Evolutionary conservation across 2,888 invertebrate genomes (phyloP).

Genomic region (Phrixothrix hirtus): DNA sequence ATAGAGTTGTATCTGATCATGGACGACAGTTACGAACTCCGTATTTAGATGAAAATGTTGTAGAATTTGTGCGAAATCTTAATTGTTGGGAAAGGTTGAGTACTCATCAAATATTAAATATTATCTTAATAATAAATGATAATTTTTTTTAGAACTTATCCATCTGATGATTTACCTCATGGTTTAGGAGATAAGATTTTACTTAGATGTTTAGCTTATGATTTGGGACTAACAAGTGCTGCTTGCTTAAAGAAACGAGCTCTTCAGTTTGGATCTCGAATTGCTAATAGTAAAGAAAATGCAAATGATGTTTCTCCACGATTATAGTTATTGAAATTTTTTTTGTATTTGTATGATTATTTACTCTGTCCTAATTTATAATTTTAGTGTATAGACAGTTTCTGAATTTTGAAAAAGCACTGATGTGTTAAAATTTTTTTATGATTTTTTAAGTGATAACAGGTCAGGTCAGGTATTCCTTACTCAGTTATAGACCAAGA

Average conservation of each 20-base stretch:
- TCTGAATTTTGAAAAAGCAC: too few relatives aligned
- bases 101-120: background rate
- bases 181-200: conserved; percentile 94
- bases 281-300: conserved; percentile 89
- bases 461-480: too few relatives aligned
- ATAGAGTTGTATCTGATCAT: conserved; percentile 88
- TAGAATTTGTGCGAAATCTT: conserved; percentile 65
- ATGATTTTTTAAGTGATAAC: too few relatives aligned
- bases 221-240: conserved; percentile 67
- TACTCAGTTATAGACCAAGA: too few relatives aligned
- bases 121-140: background rate
- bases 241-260: conserved; percentile 85
- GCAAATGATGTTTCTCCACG: conserved; percentile 73
- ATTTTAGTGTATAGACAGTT: background rate
- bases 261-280: conserved; percentile 95
- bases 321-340: conserved; percentile 22
- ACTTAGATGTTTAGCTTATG: conserved; percentile 72
- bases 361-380: background rate
- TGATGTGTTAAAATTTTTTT: too few relatives aligned
- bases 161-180: conserved; percentile 61
- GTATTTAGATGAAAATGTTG: conserved; percentile 74
- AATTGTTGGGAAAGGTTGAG: conserved; percentile 65
- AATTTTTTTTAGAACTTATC: conserved; percentile 44
- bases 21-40: conserved; percentile 83
- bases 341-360: background rate